A percentile compares a stretch with the other conserved stretches of the same genome.
Evolutionary conservation across 2,888 invertebrate species (phyloP).

Genomic region (Oligia latruncula): DNA sequence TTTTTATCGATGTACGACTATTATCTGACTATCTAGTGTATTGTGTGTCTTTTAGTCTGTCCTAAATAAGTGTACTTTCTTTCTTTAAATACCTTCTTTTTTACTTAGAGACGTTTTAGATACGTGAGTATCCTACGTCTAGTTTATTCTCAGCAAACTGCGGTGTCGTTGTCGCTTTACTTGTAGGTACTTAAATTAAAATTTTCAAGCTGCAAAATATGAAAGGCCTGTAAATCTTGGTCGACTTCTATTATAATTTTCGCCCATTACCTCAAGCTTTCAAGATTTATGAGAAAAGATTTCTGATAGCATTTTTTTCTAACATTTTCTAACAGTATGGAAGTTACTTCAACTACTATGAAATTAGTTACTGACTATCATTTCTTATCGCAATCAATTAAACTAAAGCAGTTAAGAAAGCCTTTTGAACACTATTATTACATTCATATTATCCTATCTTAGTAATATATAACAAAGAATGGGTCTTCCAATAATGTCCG

Average conservation of each 20-base stretch:
- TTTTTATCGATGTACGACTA: too few species aligned
- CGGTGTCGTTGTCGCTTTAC: conserved; percentile 23
- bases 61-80: too few species aligned
- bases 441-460: conserved; percentile 53
- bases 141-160: conserved; percentile 5
- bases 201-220: conserved; percentile 33
- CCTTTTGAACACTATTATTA: conserved; percentile 54
- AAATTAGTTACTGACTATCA: conserved; percentile 54
- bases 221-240: conserved; percentile 52
- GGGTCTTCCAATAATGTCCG: conserved; percentile 42
- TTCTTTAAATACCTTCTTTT: neutral
- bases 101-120: neutral
- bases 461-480: conserved; percentile 46
- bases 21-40: too few species aligned
- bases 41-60: too few species aligned
- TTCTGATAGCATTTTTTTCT: conserved; percentile 47
- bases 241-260: conserved; percentile 56
- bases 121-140: neutral
- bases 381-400: conserved; percentile 58
- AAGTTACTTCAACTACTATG: conserved; percentile 40
- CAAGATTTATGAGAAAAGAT: conserved; percentile 60
- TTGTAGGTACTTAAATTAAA: conserved; percentile 29
- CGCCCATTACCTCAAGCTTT: conserved; percentile 43
- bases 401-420: conserved; percentile 60
- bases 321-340: conserved; percentile 43